phyloP scores from a whole-genome alignment of 53 echinoderm and acorn worm genomes.

The Paracentrotus lividus region DNA sequence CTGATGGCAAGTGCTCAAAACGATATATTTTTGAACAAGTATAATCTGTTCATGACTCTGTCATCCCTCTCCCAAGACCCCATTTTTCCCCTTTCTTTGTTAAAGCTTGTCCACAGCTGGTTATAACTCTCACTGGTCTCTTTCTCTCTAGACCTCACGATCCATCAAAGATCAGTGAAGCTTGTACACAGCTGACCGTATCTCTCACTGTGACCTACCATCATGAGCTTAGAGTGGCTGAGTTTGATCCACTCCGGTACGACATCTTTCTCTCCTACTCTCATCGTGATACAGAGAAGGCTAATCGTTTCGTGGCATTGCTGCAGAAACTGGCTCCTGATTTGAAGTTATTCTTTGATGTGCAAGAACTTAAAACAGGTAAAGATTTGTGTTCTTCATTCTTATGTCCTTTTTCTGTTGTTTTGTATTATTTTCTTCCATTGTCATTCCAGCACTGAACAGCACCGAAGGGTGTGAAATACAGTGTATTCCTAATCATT shows the following conservation, averaged over 20 bases:
- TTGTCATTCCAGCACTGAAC: neutral
- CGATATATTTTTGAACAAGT: no score
- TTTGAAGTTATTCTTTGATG: slow-evolving; percentile 91
- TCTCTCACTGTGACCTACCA: slow-evolving; percentile 83
- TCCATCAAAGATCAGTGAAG: slow-evolving; percentile 75
- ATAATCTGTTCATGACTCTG: no score
- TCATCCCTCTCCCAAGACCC: no score
- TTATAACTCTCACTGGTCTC: neutral
- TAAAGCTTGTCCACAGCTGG: no score
- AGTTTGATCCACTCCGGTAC: slow-evolving; percentile 77
- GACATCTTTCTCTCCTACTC: slow-evolving; percentile 94
- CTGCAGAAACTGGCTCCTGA: slow-evolving; percentile 77
- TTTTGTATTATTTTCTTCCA: neutral
- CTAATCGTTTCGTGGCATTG: slow-evolving; percentile 75
- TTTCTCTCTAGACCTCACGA: slow-evolving; percentile 41
- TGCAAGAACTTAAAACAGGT: slow-evolving; percentile 96
- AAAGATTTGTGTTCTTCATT: neutral
- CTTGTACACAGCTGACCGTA: slow-evolving; percentile 80
- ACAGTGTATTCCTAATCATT: no score
- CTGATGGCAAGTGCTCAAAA: no score
- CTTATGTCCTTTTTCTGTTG: neutral
- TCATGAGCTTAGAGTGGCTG: slow-evolving; percentile 73
- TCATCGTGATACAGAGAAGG: slow-evolving; percentile 80
- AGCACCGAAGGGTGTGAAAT: neutral
- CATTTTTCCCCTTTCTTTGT: no score